Evolutionary conservation across 2,113 vertebrate species (phyloP).

Genomic region (Synodontis membranacea): DNA sequence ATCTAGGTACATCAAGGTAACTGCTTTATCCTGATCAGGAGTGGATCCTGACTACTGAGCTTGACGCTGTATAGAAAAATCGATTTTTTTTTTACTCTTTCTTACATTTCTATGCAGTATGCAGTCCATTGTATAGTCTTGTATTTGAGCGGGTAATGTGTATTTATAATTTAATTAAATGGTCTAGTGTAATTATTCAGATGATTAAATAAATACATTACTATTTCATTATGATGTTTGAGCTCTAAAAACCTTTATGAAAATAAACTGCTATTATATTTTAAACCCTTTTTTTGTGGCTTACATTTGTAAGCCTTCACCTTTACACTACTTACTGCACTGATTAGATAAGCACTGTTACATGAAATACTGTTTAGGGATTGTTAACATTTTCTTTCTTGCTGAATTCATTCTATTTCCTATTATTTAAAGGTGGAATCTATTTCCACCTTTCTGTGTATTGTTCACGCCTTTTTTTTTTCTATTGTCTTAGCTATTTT

Average conservation of each 20-base stretch:
- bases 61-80: neutral
- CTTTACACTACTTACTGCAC: constrained; percentile 18
- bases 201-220: neutral
- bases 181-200: neutral
- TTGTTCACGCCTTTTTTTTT: neutral
- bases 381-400: neutral
- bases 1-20: constrained; percentile 5
- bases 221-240: neutral
- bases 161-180: neutral
- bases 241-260: neutral
- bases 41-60: neutral
- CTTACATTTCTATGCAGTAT: neutral
- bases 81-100: neutral
- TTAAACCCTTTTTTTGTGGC: neutral
- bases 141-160: neutral
- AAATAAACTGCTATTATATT: neutral
- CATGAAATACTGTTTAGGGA: neutral
- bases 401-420: constrained; percentile 2
- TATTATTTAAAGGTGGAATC: no score
- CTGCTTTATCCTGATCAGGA: neutral
- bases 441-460: constrained; percentile 26
- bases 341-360: constrained; percentile 1
- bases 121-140: neutral
- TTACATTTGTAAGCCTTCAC: neutral
- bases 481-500: constrained; percentile 22